These are phyloP conservation scores for Stenopsyche tienmushanensis DNA, from an alignment of 1,140 invertebrate genomes.

Conservation along the genomic window DNA sequence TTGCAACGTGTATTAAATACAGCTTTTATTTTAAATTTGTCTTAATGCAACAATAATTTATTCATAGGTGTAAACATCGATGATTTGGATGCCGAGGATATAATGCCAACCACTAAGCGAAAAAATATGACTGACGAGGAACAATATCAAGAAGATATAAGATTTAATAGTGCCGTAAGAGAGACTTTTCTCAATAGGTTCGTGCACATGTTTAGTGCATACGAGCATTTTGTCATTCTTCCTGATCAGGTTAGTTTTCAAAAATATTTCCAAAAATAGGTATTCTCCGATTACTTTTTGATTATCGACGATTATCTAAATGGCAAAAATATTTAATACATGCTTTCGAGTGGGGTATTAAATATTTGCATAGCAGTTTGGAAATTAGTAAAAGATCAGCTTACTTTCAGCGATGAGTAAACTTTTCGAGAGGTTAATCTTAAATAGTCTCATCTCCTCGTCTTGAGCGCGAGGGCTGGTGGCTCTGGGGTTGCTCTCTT, in stretches of 20 bases:
- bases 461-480: too few species aligned
- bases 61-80: conserved; percentile 60
- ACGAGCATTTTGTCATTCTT: conserved; percentile 95
- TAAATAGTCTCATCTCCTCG: too few species aligned
- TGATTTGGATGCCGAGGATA: conserved; percentile 60
- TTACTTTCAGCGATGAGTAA: too few species aligned
- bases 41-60: too few species aligned
- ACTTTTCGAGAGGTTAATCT: too few species aligned
- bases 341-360: too few species aligned
- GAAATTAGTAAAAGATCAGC: too few species aligned
- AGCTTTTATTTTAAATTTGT: conserved; percentile 29
- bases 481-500: too few species aligned
- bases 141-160: conserved; percentile 80
- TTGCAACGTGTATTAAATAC: too few species aligned
- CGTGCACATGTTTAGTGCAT: conserved; percentile 92
- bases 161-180: conserved; percentile 88
- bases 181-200: conserved; percentile 97
- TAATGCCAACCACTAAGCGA: conserved; percentile 55
- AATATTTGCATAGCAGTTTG: too few species aligned
- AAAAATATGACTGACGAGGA: conserved; percentile 65
- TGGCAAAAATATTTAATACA: background rate
- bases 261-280: background rate
- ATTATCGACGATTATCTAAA: background rate
- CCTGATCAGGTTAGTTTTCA: conserved; percentile 79
- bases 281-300: background rate